Evolutionary conservation across 2,888 invertebrate species (phyloP), one percentile per base, ranked within the genome.

Genomic region (Cistogaster globosa): DNA sequence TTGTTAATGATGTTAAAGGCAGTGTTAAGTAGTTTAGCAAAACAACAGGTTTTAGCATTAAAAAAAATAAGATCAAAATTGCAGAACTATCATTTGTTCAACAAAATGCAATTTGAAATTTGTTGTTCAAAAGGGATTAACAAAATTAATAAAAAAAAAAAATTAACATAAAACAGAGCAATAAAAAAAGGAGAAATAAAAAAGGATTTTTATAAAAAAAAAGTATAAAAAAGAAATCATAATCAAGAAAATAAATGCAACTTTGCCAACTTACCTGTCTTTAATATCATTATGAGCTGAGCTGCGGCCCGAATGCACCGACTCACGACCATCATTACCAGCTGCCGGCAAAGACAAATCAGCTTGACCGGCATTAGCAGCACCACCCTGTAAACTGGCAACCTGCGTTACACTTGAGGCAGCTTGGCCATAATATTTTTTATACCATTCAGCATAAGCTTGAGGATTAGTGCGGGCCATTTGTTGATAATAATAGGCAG

Each of bases 251-350:
- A 22, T 48, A 48, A 74, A 65, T 22, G 6, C 68, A 75, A 86
- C 74, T 48, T 80, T 51, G 53, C 1, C 5, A 81, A 94, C 93
- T 91, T 93, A 95, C 93, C 95, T 94, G 88, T 94, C 93, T 89
- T 94, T 95, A 11, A 84, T 58, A 58, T 96, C 96, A 91, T 96
- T 95, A 78, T 91, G 90, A 88, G 96, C 95, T 84, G 97, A 97
- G 93, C 97, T 97, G 88, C 96, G 94, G 63, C 97, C 97, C 20
- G 97, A 97, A 93, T 97, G 97, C 74, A 96, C 96, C 88, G 96
- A 96, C 86, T 95, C 96, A 87, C 96, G 94, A 87, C 96, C 96
- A 88, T 96, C 96, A 12, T 85, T 85, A 74, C 51, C 62, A 9
- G 87, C 79, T 4, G 86, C 51, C 4, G 87, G 45, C 20, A 87